Conservation (phyloP, 2,797 vertebrate genomes). For the Hippocampus kuda region DNA sequence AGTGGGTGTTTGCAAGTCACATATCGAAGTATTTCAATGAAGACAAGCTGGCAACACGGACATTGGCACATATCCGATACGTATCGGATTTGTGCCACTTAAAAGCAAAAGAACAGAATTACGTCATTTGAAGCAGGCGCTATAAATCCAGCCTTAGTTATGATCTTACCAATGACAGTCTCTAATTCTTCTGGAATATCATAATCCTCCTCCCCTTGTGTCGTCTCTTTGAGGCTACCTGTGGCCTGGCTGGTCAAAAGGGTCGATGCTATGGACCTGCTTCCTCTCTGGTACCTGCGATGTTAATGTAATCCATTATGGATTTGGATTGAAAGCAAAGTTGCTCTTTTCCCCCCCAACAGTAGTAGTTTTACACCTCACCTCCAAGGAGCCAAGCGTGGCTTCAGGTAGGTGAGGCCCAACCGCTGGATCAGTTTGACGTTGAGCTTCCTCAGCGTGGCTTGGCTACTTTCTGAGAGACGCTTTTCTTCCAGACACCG, state of each 20-base stretch:
- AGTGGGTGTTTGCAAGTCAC: too few species aligned
- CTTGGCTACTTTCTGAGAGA: constrained; percentile 76
- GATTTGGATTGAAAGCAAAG: background rate
- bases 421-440: constrained; percentile 89
- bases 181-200: constrained; percentile 90
- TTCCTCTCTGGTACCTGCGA: constrained; percentile 87
- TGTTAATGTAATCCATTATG: background rate
- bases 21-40: too few species aligned
- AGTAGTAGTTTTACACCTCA: constrained; percentile 44
- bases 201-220: constrained; percentile 74
- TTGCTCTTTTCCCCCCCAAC: background rate
- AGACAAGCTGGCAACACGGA: too few species aligned
- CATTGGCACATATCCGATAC: too few species aligned
- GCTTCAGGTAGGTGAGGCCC: constrained; percentile 87
- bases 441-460: constrained; percentile 79
- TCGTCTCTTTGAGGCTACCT: constrained; percentile 4
- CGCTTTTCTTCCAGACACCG: constrained; percentile 73
- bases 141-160: background rate
- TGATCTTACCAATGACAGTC: constrained; percentile 78
- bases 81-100: background rate
- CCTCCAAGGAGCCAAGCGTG: constrained; percentile 90
- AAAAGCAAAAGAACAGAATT: background rate
- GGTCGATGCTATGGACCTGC: constrained; percentile 78
- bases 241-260: constrained; percentile 55
- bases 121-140: background rate